Conservation (phyloP, 2,888 invertebrate species). For the Drosophila ezoana region DNA sequence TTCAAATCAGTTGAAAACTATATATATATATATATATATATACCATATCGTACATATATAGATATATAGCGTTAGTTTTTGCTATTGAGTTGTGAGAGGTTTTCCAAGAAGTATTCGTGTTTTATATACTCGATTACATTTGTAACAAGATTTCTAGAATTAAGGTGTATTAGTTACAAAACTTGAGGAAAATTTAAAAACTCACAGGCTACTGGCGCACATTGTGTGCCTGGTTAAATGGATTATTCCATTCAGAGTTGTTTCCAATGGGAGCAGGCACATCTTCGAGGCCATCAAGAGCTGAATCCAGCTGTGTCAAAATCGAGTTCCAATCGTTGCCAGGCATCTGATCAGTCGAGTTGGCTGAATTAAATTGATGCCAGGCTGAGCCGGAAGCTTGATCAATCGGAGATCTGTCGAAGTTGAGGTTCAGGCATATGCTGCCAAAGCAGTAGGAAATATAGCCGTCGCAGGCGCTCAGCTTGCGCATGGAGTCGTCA, state of each 20-base stretch:
- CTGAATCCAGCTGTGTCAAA: neutral
- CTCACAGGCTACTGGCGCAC: neutral
- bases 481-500: neutral
- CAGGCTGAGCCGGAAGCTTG: neutral
- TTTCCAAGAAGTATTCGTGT: too few relatives aligned
- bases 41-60: too few relatives aligned
- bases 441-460: slow-evolving; percentile 10
- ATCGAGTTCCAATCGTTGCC: neutral
- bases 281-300: neutral
- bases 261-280: neutral
- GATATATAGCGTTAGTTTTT: too few relatives aligned
- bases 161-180: neutral
- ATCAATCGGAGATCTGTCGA: neutral
- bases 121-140: too few relatives aligned
- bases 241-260: neutral
- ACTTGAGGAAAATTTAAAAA: neutral
- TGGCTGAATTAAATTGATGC: neutral
- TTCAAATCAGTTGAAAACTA: too few relatives aligned
- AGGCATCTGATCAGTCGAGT: neutral
- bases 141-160: neutral
- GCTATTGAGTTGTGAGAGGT: too few relatives aligned
- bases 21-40: too few relatives aligned
- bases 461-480: neutral
- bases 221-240: neutral
- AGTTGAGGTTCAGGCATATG: slow-evolving; percentile 5